Evolutionary conservation across 2,797 vertebrate genomes (phyloP).

Genomic region (Hoplostethus atlanticus): DNA sequence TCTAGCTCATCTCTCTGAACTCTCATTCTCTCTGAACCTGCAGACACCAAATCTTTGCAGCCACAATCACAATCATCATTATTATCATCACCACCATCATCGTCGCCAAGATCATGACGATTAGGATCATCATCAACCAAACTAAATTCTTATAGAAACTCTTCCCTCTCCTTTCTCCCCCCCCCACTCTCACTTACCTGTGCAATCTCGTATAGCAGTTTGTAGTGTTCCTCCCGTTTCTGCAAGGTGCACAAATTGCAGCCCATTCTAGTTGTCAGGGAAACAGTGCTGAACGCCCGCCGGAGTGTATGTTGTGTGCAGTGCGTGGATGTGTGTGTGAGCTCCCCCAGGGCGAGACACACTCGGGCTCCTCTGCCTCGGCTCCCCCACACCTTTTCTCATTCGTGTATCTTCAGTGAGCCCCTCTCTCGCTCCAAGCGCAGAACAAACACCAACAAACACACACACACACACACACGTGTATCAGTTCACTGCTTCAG

Average conservation of each 20-base stretch:
- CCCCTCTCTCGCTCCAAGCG: slow-evolving; percentile 54
- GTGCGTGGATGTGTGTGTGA: slow-evolving; percentile 52
- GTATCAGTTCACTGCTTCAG: slow-evolving; percentile 37
- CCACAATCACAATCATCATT: slow-evolving; percentile 5
- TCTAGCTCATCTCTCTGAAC: background rate
- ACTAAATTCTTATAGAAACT: background rate
- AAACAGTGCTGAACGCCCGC: slow-evolving; percentile 72
- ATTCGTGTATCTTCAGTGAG: slow-evolving; percentile 92
- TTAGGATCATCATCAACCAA: background rate
- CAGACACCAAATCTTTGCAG: slow-evolving; percentile 5
- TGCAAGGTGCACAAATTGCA: slow-evolving; percentile 99
- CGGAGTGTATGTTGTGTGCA: slow-evolving; percentile 66
- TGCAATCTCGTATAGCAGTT: slow-evolving; percentile 99
- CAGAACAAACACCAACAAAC: slow-evolving; percentile 3
- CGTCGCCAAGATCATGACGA: background rate
- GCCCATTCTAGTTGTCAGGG: slow-evolving; percentile 95
- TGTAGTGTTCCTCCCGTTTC: slow-evolving; percentile 99
- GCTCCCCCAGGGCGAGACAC: slow-evolving; percentile 85
- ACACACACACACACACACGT: slow-evolving; percentile 36
- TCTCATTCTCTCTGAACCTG: background rate
- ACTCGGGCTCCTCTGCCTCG: slow-evolving; percentile 90
- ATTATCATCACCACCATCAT: slow-evolving; percentile 3
- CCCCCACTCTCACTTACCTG: slow-evolving; percentile 88
- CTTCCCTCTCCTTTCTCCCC: background rate
- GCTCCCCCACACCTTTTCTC: slow-evolving; percentile 90